Evolutionary conservation across 2,797 vertebrate species (phyloP).

Genomic region (Amblyraja radiata): DNA sequence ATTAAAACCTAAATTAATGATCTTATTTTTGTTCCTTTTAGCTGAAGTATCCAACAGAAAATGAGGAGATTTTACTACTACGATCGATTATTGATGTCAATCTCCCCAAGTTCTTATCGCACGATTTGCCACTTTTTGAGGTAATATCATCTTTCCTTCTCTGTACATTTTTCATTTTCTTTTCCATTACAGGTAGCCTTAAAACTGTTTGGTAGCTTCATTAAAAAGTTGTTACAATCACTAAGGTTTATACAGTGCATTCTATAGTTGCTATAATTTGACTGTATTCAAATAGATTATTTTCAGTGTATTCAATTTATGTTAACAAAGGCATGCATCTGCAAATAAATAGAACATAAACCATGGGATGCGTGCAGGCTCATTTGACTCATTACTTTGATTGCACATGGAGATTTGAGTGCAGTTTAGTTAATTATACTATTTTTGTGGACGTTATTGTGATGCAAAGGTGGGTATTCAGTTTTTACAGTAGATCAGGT

Average conservation of each 20-base stretch:
- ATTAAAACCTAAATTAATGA: background rate
- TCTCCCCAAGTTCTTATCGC: slow-evolving; percentile 80
- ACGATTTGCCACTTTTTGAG: slow-evolving; percentile 84
- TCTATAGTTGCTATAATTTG: background rate
- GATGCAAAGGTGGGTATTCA: background rate
- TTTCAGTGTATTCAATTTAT: background rate
- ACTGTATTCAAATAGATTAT: background rate
- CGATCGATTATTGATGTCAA: slow-evolving; percentile 86
- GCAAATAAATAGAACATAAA: background rate
- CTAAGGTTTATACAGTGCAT: background rate
- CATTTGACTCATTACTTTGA: background rate
- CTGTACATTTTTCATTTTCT: background rate
- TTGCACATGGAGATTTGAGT: background rate
- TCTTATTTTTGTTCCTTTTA: slow-evolving; percentile 48
- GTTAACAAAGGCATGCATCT: background rate
- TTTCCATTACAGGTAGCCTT: background rate
- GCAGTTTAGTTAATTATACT: background rate
- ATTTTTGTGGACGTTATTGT: background rate
- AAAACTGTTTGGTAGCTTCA: background rate
- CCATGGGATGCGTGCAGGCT: too few relatives aligned
- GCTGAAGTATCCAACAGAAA: slow-evolving; percentile 77
- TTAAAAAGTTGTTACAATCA: background rate
- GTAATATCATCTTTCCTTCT: slow-evolving; percentile 52
- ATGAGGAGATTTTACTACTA: slow-evolving; percentile 79
- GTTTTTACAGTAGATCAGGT: background rate